Evolutionary conservation across 2,888 invertebrate genomes (phyloP), one percentile per base, ranked within the genome.

Genomic region (Conops quadrifasciatus): DNA sequence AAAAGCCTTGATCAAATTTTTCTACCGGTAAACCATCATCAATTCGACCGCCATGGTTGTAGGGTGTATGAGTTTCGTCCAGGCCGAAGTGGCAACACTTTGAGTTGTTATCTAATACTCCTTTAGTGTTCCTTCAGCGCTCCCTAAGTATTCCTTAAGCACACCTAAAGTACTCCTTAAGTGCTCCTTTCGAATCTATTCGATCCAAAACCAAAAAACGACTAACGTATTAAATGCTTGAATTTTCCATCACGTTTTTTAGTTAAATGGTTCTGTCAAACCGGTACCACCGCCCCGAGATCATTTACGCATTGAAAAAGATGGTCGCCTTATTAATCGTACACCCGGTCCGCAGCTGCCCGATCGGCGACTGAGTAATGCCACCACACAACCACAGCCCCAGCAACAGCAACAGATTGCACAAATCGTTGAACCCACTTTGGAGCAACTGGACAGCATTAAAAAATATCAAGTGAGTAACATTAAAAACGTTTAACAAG

Each of bases 401-500:
- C 36, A 4, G 36, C 36, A 36, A 36, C 36, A 4, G 9, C 86
- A 87, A 70, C 85, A 86, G 78, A 86, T 86, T 71, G 86, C 86
- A 30, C 86, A 86, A 78, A 81, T 86, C 74, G 85, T 87, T 68
- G 89, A 91, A 78, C 93, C 94, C 77, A 94, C 94, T 74, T 90
- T 92, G 82, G 95, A 97, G 80, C 95, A 96, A 87, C 88, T 96
- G 86, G 94, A 95, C 83, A 94, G 94, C 85, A 95, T 97, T 85
- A 92, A 92, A 82, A 95, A 95, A 85, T 96, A 95, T 86, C 95
- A 95, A 92, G 95, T 96, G 79, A 88, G 89, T 78, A 24, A 36
- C 36, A 36, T 36, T 36, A 36, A 36, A 36, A 36, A 36, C 4
- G 4, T 36, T n/a, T n/a, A n/a, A n/a, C n/a, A n/a, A n/a, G n/a